Evolutionary conservation across 2,113 vertebrate species (phyloP), one percentile per base, ranked within the genome.

Genomic region (Acrocephalus kingi): DNA sequence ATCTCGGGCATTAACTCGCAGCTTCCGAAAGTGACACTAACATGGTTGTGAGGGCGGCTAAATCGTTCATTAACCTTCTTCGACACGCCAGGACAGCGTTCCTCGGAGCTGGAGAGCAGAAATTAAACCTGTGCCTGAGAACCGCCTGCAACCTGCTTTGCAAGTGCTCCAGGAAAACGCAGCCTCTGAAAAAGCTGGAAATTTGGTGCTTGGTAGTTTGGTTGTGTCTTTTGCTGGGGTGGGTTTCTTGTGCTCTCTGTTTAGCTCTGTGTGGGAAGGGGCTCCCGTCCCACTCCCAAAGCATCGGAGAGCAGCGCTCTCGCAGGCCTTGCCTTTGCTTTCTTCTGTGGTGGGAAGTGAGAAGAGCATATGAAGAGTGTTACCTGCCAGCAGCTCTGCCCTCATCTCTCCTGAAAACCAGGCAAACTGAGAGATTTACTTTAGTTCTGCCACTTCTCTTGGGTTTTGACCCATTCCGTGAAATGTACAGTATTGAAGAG

Each of bases 1-100:
- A 96, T 94, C 91, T 94, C 10, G 3, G 77, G 96, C 93, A 94
- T 95, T 97, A 96, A 94, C 84, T 95, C 10, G 55, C 91, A 76
- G 94, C 87, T 96, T 96, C 95, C 86, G 94, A 95, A 96, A 96
- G 88, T 90, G 90, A 95, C 93, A 93, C 96, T 93, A 93, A 64
- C 83, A 9, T 96, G 96, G 92, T 78, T 93, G 95, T 93, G 94
- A 96, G 83, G 58, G 80, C 45, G 13, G 90, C 88, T 92, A 54
- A 94, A 90, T 90, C 52, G 37, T 95, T 96, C 96, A 96, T 95
- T 96, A 96, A 96, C 96, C 96, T 95, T 86, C 92, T 86, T 92
- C 94, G 80, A 87, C 92, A 73, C 10, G 16, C 90, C 0, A 5
- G 80, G 86, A 67, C 11, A 0, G 93, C 52, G 58, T 93, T 92